A percentile compares a stretch with the other conserved stretches of the same genome.
Evolutionary conservation across 2,888 invertebrate species (phyloP).

Genomic region (Pomacea canaliculata): DNA sequence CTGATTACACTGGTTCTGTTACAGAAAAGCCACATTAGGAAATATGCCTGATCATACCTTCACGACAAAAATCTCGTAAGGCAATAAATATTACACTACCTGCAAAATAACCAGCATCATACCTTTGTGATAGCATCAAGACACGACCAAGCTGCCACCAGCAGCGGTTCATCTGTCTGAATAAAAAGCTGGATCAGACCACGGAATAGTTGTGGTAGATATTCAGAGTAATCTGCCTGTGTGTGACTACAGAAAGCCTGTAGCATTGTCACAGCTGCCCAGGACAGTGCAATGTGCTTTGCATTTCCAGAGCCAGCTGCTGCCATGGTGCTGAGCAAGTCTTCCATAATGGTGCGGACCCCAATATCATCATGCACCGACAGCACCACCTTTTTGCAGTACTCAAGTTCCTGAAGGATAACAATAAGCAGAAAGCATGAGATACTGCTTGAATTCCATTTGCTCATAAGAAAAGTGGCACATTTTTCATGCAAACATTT

Average conservation of each 20-base stretch:
- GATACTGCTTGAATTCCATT: too few relatives aligned
- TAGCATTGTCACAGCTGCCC: conserved; percentile 88
- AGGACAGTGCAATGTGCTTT: conserved; percentile 73
- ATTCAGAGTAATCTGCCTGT: conserved; percentile 87
- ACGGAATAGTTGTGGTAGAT: conserved; percentile 88
- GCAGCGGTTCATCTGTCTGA: conserved; percentile 83
- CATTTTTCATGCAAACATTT: too few relatives aligned
- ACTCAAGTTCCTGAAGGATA: conserved; percentile 79
- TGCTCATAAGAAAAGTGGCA: too few relatives aligned
- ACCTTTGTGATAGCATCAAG: conserved; percentile 88
- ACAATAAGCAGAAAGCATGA: background rate
- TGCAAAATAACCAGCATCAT: background rate
- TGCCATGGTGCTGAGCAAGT: conserved; percentile 80
- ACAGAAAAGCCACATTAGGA: too few relatives aligned
- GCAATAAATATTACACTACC: too few relatives aligned
- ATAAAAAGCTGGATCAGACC: conserved; percentile 89
- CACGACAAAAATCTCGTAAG: too few relatives aligned
- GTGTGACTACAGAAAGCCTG: conserved; percentile 92
- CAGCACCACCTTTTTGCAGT: conserved; percentile 92
- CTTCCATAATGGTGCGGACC: conserved; percentile 87
- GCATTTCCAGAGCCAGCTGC: conserved; percentile 40
- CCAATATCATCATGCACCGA: conserved; percentile 87
- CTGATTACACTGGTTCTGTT: too few relatives aligned
- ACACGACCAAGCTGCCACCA: conserved; percentile 92
- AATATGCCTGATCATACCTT: too few relatives aligned